Evolutionary conservation across 2,113 vertebrate genomes (phyloP).

Genomic region (Datnioides undecimradiatus): DNA sequence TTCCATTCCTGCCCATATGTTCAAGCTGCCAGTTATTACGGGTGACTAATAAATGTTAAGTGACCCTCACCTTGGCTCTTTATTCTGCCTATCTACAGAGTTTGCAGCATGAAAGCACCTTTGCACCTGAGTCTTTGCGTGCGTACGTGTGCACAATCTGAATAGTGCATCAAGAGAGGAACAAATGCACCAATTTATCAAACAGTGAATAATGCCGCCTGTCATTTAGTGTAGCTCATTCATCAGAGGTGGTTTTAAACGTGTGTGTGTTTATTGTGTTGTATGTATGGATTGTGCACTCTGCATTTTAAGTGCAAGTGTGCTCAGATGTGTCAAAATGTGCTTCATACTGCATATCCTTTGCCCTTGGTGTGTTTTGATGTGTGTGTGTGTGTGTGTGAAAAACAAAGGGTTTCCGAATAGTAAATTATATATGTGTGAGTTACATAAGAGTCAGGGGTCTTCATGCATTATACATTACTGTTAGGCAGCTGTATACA

Average conservation of each 20-base stretch:
- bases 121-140: neutral
- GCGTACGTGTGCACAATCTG: slow-evolving; percentile 3
- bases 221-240: neutral
- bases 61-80: slow-evolving; percentile 11
- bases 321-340: neutral
- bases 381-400: neutral
- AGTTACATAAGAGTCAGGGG: slow-evolving; percentile 9
- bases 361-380: neutral
- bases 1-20: neutral
- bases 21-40: neutral
- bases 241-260: neutral
- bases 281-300: neutral
- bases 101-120: slow-evolving; percentile 1
- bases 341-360: too few species aligned
- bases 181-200: slow-evolving; percentile 14
- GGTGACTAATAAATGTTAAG: slow-evolving; percentile 25
- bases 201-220: neutral
- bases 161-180: slow-evolving; percentile 1
- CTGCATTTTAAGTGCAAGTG: neutral
- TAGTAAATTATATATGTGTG: slow-evolving; percentile 26
- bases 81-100: neutral
- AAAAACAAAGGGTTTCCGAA: neutral
- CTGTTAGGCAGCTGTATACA: slow-evolving; percentile 1
- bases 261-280: neutral
- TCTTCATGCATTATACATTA: slow-evolving; percentile 40